Percentiles rank a stretch among this genome's conserved stretches.
Evolutionary conservation across 2,888 invertebrate species (phyloP).

Genomic region (Andrena bicolor): DNA sequence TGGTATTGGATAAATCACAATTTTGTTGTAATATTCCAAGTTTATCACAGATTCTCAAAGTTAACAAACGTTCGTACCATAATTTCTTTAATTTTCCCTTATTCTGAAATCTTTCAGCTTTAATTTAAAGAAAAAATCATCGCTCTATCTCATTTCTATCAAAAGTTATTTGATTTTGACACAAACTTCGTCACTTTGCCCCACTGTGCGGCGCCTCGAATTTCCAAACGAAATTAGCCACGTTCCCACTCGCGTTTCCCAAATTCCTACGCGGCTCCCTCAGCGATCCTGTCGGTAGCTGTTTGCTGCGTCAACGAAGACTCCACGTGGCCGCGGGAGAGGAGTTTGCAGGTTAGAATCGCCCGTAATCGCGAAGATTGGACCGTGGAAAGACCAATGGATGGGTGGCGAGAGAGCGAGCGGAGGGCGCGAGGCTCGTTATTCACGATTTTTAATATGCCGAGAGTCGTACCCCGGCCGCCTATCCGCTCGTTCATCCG

Average conservation of each 20-base stretch:
- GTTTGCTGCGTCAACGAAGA: neutral
- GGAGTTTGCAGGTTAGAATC: conserved; percentile 68
- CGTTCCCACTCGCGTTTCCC: too few species aligned
- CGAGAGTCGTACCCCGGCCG: conserved; percentile 53
- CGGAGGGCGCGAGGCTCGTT: conserved; percentile 50
- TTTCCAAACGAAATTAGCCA: neutral
- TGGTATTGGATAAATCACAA: too few species aligned
- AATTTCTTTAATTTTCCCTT: too few species aligned
- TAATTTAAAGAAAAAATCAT: too few species aligned
- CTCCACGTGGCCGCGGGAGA: neutral
- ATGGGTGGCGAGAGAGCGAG: neutral
- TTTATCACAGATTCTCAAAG: too few species aligned
- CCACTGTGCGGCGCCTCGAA: neutral
- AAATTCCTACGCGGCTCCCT: too few species aligned
- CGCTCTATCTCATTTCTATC: too few species aligned
- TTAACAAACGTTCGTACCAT: too few species aligned
- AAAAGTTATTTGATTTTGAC: too few species aligned
- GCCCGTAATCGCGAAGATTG: conserved; percentile 69
- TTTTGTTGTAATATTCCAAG: too few species aligned
- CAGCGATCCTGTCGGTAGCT: neutral
- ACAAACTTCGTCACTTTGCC: too few species aligned
- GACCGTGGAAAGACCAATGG: conserved; percentile 13
- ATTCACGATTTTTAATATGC: conserved; percentile 73
- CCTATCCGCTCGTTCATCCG: conserved; percentile 36
- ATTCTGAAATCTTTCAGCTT: too few species aligned